These are phyloP conservation scores for Gymnoscopelus braueri DNA, from an alignment of 2,797 vertebrate species.

Conservation along the genomic window DNA sequence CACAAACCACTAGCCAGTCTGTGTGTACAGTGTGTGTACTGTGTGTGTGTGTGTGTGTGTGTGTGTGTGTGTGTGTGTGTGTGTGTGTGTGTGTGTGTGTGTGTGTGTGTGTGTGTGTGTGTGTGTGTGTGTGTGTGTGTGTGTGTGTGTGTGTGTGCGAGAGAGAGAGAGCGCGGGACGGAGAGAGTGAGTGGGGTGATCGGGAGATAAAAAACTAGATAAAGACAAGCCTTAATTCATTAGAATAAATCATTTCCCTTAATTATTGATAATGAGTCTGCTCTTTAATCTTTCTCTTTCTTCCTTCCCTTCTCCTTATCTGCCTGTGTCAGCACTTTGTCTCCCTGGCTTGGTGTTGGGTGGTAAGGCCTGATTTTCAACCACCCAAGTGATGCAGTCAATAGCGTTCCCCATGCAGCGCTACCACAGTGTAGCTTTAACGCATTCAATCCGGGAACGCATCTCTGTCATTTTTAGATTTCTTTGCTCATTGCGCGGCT, in stretches of 20 bases:
- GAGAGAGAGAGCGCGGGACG: conserved; percentile 20
- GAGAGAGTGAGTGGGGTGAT: conserved; percentile 50
- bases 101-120: conserved; percentile 10
- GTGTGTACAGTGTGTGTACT: conserved; percentile 23
- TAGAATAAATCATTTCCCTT: conserved; percentile 80
- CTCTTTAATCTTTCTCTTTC: conserved; percentile 80
- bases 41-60: conserved; percentile 19
- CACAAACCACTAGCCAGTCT: conserved; percentile 39
- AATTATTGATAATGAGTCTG: conserved; percentile 83
- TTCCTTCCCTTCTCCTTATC: conserved; percentile 67
- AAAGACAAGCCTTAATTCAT: conserved; percentile 77
- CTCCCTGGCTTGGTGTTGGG: conserved; percentile 69
- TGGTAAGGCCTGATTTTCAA: conserved; percentile 69
- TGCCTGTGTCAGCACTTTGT: conserved; percentile 78
- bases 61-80: conserved; percentile 21
- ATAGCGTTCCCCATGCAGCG: conserved; percentile 55
- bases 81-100: conserved; percentile 22
- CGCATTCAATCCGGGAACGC: too few relatives aligned
- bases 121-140: conserved; percentile 13
- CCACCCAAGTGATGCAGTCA: conserved; percentile 77
- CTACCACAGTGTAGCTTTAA: conserved; percentile 40
- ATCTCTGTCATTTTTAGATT: too few relatives aligned
- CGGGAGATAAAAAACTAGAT: conserved; percentile 72
- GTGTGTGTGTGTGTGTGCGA: conserved; percentile 17
- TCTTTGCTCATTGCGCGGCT: too few relatives aligned